These are phyloP conservation scores for Agriotes lineatus DNA, from an alignment of 2,888 invertebrate genomes.

Conservation along the genomic window DNA sequence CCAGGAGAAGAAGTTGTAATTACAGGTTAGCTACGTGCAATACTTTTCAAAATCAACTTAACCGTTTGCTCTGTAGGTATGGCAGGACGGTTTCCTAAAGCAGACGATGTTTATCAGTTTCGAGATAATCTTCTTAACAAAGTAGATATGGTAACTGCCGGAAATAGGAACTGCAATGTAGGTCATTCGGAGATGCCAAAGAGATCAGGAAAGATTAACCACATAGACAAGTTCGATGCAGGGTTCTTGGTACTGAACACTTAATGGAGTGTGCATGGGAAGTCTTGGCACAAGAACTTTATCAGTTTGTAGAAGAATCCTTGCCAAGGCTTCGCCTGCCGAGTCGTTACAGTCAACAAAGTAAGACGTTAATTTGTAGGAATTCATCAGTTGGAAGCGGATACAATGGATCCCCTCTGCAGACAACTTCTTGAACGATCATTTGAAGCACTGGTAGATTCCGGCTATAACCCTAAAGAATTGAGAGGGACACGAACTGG, in stretches of 20 bases:
- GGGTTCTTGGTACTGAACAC: constrained; percentile 69
- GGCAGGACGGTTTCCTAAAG: constrained; percentile 82
- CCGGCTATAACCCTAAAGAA: too few relatives aligned
- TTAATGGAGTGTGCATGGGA: too few relatives aligned
- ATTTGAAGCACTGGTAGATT: too few relatives aligned
- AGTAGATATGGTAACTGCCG: constrained; percentile 86
- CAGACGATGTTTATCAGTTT: constrained; percentile 79
- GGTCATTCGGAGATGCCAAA: constrained; percentile 71
- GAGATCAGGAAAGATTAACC: constrained; percentile 76
- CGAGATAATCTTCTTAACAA: constrained; percentile 79
- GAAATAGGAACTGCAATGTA: constrained; percentile 80
- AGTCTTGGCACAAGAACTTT: too few relatives aligned
- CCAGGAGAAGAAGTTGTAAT: constrained; percentile 77
- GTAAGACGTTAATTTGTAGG: too few relatives aligned
- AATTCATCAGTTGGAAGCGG: too few relatives aligned
- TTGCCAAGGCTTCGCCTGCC: too few relatives aligned
- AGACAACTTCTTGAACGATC: too few relatives aligned
- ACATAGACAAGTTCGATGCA: constrained; percentile 69
- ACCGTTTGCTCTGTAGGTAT: constrained; percentile 58
- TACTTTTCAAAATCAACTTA: not conserved
- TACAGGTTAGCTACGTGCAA: constrained; percentile 65
- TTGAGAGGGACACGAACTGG: too few relatives aligned
- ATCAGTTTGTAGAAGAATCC: too few relatives aligned
- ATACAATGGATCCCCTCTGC: too few relatives aligned
- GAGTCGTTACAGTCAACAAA: too few relatives aligned